Percentiles rank a stretch among this genome's conserved stretches.
phyloP scores from a whole-genome alignment of 2,888 invertebrate genomes.

The Monochamus alternatus region DNA sequence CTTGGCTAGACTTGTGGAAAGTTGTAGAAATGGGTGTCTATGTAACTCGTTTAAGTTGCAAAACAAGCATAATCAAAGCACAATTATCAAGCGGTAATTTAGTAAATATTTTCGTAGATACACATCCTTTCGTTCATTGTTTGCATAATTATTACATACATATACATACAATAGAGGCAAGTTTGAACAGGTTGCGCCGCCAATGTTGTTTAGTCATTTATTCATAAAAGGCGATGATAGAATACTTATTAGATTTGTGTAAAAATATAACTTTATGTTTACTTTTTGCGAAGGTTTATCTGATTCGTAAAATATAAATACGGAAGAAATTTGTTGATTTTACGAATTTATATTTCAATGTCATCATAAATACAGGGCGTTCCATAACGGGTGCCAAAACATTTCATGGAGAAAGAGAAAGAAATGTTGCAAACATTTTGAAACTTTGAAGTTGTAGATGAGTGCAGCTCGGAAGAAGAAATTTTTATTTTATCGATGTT shows the following conservation, averaged over 20 bases:
- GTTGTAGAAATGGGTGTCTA: conserved; percentile 12
- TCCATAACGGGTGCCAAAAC: no score
- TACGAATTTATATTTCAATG: no score
- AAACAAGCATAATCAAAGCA: conserved; percentile 1
- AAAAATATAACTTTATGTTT: no score
- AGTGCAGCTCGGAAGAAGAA: no score
- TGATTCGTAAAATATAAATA: no score
- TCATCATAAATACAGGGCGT: no score
- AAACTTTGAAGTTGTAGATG: no score
- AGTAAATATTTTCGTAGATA: conserved; percentile 19
- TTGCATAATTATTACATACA: conserved; percentile 4
- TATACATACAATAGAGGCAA: background rate
- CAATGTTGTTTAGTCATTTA: conserved; percentile 8
- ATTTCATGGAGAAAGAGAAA: no score
- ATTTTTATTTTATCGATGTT: no score
- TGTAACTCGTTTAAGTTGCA: conserved; percentile 22
- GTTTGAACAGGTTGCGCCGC: conserved; percentile 7
- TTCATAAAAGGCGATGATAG: conserved; percentile 8
- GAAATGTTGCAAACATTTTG: no score
- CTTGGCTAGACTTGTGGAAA: conserved; percentile 25
- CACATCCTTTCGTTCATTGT: conserved; percentile 13
- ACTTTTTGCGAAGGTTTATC: no score
- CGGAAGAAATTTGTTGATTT: no score
- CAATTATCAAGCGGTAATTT: conserved; percentile 20
- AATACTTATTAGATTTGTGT: background rate